A percentile compares a stretch with the other conserved stretches of the same genome.
Conservation (phyloP, 1,140 invertebrate genomes). For the Gryon sp. region DNA sequence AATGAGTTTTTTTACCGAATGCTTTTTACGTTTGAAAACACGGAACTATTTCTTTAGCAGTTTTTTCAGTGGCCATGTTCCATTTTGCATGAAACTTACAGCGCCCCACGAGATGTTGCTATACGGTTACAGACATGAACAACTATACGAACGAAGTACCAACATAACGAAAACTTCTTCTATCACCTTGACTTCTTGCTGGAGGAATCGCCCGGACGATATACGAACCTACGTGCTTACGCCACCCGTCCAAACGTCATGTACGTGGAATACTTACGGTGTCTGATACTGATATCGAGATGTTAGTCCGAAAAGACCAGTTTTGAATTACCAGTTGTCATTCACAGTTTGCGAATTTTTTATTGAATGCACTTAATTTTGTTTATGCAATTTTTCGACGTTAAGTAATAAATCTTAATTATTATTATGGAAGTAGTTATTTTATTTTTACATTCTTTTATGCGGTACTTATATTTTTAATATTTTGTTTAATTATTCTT, state of each 20-base stretch:
- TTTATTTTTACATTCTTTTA: no score
- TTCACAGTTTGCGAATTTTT: slow-evolving; percentile 31
- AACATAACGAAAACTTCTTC: slow-evolving; percentile 69
- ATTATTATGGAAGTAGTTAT: no score
- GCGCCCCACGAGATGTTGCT: slow-evolving; percentile 66
- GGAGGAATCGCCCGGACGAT: slow-evolving; percentile 58
- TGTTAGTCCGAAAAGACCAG: slow-evolving; percentile 43
- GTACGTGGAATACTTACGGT: slow-evolving; percentile 72
- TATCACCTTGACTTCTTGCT: slow-evolving; percentile 63
- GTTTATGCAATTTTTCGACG: no score
- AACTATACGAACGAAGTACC: slow-evolving; percentile 63
- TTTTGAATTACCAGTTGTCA: slow-evolving; percentile 20
- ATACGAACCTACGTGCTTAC: slow-evolving; percentile 74
- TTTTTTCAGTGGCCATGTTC: slow-evolving; percentile 73
- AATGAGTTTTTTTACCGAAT: slow-evolving; percentile 11
- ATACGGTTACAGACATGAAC: slow-evolving; percentile 61
- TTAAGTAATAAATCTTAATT: no score
- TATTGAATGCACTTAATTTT: no score
- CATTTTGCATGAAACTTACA: slow-evolving; percentile 72
- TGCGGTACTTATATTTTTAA: no score
- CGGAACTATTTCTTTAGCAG: slow-evolving; percentile 65
- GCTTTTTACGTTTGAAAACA: slow-evolving; percentile 14
- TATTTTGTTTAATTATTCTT: no score
- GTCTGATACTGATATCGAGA: slow-evolving; percentile 48
- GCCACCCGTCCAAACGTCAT: slow-evolving; percentile 58